Conservation (phyloP, 2,113 vertebrate species). For the Xyliphius kryptos region DNA sequence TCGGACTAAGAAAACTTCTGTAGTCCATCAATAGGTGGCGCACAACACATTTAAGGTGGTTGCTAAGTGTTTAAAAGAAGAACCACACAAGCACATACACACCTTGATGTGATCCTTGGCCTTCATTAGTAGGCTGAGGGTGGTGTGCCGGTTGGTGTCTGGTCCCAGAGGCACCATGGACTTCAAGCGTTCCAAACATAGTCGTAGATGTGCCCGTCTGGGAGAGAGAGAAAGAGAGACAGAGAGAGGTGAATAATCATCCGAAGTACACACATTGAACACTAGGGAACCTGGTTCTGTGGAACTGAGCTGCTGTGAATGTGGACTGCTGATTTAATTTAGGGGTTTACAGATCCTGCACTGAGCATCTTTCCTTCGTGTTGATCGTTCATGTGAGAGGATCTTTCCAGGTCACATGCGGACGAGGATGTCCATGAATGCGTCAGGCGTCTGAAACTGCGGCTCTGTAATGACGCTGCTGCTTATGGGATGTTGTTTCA, state of each 20-base stretch:
- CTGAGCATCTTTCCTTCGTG: too few species aligned
- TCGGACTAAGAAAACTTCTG: too few species aligned
- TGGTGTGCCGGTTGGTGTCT: constrained; percentile 82
- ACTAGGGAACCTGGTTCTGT: constrained; percentile 1
- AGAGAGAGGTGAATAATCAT: constrained; percentile 5
- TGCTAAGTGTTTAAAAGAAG: not conserved
- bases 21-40: too few species aligned
- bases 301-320: not conserved
- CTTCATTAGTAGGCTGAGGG: constrained; percentile 85
- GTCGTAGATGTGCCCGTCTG: constrained; percentile 85
- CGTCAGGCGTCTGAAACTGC: too few species aligned
- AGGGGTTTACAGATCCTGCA: too few species aligned
- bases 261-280: constrained; percentile 9
- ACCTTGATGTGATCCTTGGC: constrained; percentile 87
- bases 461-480: too few species aligned
- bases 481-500: too few species aligned
- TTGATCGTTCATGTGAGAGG: not conserved
- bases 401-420: not conserved
- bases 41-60: too few species aligned
- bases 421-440: too few species aligned
- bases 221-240: not conserved
- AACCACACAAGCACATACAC: not conserved
- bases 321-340: not conserved
- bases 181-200: constrained; percentile 90
- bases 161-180: constrained; percentile 83